phyloP scores from a whole-genome alignment of 2,888 invertebrate species.

The Drosophila conformis region DNA sequence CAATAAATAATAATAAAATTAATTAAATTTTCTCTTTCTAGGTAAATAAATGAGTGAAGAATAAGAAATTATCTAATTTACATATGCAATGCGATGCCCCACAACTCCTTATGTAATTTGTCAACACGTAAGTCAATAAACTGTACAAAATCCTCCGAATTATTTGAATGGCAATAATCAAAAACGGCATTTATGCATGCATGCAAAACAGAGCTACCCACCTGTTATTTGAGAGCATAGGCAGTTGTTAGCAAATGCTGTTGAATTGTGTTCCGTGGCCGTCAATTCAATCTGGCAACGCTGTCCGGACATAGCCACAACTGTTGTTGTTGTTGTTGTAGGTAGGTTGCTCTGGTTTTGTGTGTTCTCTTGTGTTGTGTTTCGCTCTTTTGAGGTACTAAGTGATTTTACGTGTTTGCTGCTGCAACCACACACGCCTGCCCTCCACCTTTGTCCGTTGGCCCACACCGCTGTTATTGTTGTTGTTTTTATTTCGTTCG shows the following conservation, averaged over 20 bases:
- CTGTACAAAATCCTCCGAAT: conserved; percentile 4
- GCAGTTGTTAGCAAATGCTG: conserved; percentile 16
- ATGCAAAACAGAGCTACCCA: conserved; percentile 67
- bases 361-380: conserved; percentile 33
- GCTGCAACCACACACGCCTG: conserved; percentile 75
- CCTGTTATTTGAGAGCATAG: conserved; percentile 60
- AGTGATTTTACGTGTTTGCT: conserved; percentile 83
- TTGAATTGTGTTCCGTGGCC: conserved; percentile 36
- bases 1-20: conserved; percentile 13
- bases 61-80: conserved; percentile 14
- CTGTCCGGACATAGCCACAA: conserved; percentile 32
- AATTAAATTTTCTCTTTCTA: conserved; percentile 34
- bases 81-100: conserved; percentile 19
- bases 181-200: conserved; percentile 19
- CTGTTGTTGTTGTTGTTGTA: conserved; percentile 10
- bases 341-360: conserved; percentile 47
- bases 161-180: conserved; percentile 11
- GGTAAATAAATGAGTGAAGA: conserved; percentile 41
- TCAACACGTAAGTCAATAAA: conserved; percentile 46
- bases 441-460: conserved; percentile 20
- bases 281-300: conserved; percentile 74
- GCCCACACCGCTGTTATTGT: conserved; percentile 23
- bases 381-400: conserved; percentile 68
- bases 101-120: conserved; percentile 10
- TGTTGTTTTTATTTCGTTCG: conserved; percentile 23